These are phyloP conservation scores for Valencia hispanica DNA, from an alignment of 2,797 vertebrate genomes.

Conservation along the genomic window DNA sequence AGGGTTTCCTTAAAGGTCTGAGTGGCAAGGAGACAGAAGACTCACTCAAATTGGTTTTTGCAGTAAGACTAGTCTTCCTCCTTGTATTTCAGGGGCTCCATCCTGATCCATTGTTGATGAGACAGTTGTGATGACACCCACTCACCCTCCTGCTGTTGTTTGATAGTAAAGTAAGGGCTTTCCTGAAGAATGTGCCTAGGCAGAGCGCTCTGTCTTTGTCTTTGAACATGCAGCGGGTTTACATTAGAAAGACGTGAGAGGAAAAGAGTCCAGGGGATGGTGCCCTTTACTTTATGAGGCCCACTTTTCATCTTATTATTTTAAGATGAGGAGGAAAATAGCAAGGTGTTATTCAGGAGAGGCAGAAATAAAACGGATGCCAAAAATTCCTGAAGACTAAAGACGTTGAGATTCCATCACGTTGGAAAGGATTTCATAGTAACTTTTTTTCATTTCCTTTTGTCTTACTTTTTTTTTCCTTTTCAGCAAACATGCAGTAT, in stretches of 20 bases:
- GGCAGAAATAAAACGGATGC: constrained; percentile 57
- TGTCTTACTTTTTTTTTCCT: background rate
- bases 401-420: constrained; percentile 52
- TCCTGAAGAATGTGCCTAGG: constrained; percentile 64
- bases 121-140: constrained; percentile 57
- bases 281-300: constrained; percentile 53
- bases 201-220: constrained; percentile 46
- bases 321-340: constrained; percentile 49
- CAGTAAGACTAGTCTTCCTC: constrained; percentile 26
- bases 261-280: constrained; percentile 31
- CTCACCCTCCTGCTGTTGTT: constrained; percentile 56
- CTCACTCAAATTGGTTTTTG: constrained; percentile 41
- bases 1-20: constrained; percentile 60
- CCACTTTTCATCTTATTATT: constrained; percentile 60
- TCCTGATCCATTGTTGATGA: constrained; percentile 62
- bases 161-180: constrained; percentile 72
- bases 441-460: background rate
- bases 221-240: constrained; percentile 76
- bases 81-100: constrained; percentile 44
- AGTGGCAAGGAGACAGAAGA: constrained; percentile 28
- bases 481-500: background rate
- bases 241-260: constrained; percentile 62
- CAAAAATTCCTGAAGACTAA: constrained; percentile 51
- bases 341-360: constrained; percentile 38
- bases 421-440: constrained; percentile 25